phyloP scores from a whole-genome alignment of 2,888 invertebrate genomes.

The Lithophane leautieri region DNA sequence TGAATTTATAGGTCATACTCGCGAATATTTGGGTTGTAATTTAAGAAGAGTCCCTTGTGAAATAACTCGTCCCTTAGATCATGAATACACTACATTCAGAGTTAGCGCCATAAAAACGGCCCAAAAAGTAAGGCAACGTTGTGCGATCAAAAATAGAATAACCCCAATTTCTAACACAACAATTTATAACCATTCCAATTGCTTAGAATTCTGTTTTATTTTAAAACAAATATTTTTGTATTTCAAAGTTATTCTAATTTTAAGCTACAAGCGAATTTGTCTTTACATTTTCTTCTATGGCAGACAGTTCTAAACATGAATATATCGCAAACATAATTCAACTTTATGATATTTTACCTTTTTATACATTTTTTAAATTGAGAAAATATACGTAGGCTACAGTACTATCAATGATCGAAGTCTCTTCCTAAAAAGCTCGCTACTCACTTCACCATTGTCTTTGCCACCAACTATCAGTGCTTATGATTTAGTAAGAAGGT shows the following conservation, averaged over 20 bases:
- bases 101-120: not conserved
- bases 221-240: not conserved
- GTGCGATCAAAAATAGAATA: not conserved
- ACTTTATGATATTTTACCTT: not conserved
- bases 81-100: not conserved
- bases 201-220: not conserved
- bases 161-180: not conserved
- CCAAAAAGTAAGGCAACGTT: not conserved
- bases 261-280: not conserved
- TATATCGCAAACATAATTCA: not conserved
- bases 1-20: slow-evolving; percentile 16
- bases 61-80: not conserved
- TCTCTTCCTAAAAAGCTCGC: not conserved
- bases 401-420: not conserved
- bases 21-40: slow-evolving; percentile 1
- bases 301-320: not conserved
- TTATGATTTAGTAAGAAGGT: not conserved
- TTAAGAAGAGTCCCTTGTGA: not conserved
- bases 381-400: not conserved
- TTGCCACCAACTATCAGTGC: not conserved
- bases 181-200: not conserved
- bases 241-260: not conserved
- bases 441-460: not conserved
- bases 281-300: not conserved
- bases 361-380: too few species aligned